Evolutionary conservation across 1,140 invertebrate species (phyloP).

Genomic region (Drosophila orena): DNA sequence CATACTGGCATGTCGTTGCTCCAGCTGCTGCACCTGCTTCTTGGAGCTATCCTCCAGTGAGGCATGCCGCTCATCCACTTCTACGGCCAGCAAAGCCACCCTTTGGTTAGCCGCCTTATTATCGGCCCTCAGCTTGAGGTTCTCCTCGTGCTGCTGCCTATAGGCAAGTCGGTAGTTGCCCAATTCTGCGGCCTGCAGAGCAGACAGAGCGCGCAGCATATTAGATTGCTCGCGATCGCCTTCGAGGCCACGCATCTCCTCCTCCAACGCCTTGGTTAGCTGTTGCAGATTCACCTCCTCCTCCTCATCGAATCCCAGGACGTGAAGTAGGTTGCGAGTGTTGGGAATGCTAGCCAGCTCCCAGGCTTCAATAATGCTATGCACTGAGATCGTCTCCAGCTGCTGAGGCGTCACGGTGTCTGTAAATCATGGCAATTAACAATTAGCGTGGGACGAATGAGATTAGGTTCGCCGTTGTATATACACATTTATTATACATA

Average conservation of each 20-base stretch:
- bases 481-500: slow-evolving; percentile 47
- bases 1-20: slow-evolving; percentile 91
- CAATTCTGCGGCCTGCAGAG: slow-evolving; percentile 87
- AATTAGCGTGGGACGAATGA: slow-evolving; percentile 4
- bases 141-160: slow-evolving; percentile 89
- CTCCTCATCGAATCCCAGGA: slow-evolving; percentile 89
- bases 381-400: slow-evolving; percentile 82
- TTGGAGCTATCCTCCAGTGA: slow-evolving; percentile 90
- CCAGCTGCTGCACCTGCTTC: slow-evolving; percentile 87
- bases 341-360: slow-evolving; percentile 89
- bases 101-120: slow-evolving; percentile 92
- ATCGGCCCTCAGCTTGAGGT: slow-evolving; percentile 91
- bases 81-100: slow-evolving; percentile 91
- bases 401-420: slow-evolving; percentile 72
- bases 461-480: slow-evolving; percentile 12
- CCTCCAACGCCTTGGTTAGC: slow-evolving; percentile 90
- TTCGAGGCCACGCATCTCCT: slow-evolving; percentile 86
- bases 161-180: slow-evolving; percentile 86
- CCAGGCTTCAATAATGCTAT: slow-evolving; percentile 90
- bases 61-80: slow-evolving; percentile 95
- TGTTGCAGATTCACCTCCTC: slow-evolving; percentile 88
- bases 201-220: slow-evolving; percentile 86
- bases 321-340: slow-evolving; percentile 87
- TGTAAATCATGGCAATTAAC: slow-evolving; percentile 44
- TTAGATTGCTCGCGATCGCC: slow-evolving; percentile 68